Base-by-base conservation (phyloP, 1,140 invertebrate genomes). In the Drosophila ironensis region DNA sequence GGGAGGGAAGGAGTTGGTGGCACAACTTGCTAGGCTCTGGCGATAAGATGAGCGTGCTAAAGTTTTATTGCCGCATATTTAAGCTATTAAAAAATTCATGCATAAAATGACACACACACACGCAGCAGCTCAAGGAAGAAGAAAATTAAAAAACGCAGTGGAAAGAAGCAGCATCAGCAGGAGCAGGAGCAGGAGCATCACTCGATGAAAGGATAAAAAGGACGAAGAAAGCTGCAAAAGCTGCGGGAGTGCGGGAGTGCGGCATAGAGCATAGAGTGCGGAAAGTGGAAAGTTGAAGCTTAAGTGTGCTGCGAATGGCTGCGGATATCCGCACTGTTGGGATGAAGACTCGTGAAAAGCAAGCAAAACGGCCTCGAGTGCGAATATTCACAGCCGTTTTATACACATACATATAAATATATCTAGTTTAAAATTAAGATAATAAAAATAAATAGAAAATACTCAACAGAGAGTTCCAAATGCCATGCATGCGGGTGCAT, bases 51-150 rank as follows among this genome's bases (percentile, higher is more conserved):
- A 86, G 80, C 78, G 78, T 86, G 78, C 78, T 82, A 84, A 82
- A 82, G 78, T 82, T 82, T 82, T 82, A 82, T 82, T 86, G 80
- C 80, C 80, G 80, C 80, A 84, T 84, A 84, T 84, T 84, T 84
- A 84, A 84, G 80, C 80, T 84, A 86, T 84, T 84, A 84, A 84
- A 84, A 84, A 84, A 86, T 84, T 45, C 80, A 84, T 84, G 80
- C 80, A 84, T 84, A 84, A 84, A 84, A 86, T 86, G 80, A 86
- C 80, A 84, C 78, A 54, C 42, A 57, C 54, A 45, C 35, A 46
- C 22, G 25, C 16, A 33, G 33, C 40, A 44, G 37, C 54, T 17
- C 35, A 45, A 57, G 33, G 42, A 81, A n/a, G 25, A 60, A 68
- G 25, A 72, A 82, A 84, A 82, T 81, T 81, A 86, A 74, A 33